Conservation (phyloP, 2,797 vertebrate genomes). For the Zalophus californianus region DNA sequence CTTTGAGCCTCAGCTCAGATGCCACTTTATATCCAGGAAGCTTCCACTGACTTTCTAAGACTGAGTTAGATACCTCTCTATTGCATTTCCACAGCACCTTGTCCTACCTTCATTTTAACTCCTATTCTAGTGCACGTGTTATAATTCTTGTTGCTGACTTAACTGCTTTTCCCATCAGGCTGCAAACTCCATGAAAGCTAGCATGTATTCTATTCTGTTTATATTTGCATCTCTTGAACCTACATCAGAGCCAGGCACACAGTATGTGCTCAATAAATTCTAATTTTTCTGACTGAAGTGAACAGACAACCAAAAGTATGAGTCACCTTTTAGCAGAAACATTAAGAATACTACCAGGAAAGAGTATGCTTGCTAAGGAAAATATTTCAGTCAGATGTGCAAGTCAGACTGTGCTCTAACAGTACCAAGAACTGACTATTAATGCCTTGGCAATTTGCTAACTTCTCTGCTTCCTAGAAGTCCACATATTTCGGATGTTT, state of each 20-base stretch:
- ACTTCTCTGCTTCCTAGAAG: conserved; percentile 70
- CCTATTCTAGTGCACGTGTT: neutral
- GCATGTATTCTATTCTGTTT: neutral
- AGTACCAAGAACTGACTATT: conserved; percentile 53
- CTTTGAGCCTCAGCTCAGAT: neutral
- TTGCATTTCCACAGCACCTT: neutral
- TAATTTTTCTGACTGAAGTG: conserved; percentile 6
- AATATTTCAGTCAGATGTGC: conserved; percentile 7
- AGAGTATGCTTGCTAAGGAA: conserved; percentile 46
- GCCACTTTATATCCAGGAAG: neutral
- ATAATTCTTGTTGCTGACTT: neutral
- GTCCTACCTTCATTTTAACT: neutral
- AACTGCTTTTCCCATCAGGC: neutral
- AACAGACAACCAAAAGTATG: neutral
- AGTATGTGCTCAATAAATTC: neutral
- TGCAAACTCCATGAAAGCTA: neutral
- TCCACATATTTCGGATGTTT: conserved; percentile 43
- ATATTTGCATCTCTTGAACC: neutral
- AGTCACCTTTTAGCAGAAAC: conserved; percentile 32
- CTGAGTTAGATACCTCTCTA: neutral
- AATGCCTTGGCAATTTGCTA: conserved; percentile 34
- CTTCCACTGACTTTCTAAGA: neutral
- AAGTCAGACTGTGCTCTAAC: conserved; percentile 48
- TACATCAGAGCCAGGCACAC: neutral
- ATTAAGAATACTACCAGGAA: conserved; percentile 41